phyloP scores from a whole-genome alignment of 2,797 vertebrate species.

The Tokudaia tokunoshimensis region DNA sequence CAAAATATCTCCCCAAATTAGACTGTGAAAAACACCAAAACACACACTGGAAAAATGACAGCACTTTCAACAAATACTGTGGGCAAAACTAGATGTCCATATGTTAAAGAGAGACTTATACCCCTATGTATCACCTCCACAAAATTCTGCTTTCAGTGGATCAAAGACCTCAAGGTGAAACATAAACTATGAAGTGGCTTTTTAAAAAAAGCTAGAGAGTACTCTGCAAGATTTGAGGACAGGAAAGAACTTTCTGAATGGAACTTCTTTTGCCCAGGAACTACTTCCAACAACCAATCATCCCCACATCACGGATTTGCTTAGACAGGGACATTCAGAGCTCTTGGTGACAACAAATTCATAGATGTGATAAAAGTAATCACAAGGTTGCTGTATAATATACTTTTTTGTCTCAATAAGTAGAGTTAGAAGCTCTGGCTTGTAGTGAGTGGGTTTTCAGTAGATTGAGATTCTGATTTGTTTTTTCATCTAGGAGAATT shows the following conservation, averaged over 20 bases:
- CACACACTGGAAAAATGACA: neutral
- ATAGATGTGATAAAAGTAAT: neutral
- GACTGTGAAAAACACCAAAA: neutral
- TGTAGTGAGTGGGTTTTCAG: neutral
- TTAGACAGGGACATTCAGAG: neutral
- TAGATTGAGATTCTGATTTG: neutral
- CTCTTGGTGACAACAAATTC: neutral
- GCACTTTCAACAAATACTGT: neutral
- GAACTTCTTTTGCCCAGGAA: neutral
- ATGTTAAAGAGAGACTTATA: neutral
- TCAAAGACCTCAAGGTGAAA: neutral
- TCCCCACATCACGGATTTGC: neutral
- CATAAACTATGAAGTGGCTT: neutral
- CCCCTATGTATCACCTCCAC: neutral
- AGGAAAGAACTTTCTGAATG: neutral
- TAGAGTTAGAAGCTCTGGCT: neutral
- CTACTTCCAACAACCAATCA: neutral
- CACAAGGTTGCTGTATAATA: neutral
- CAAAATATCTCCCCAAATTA: neutral
- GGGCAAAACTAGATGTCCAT: neutral
- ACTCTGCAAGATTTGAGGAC: neutral
- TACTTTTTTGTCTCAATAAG: neutral
- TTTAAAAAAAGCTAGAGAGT: neutral
- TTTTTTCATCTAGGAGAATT: slow-evolving; percentile 1
- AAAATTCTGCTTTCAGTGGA: too few relatives aligned